Evolutionary conservation across 35 echinoderm and acorn worm genomes (phyloP).

Genomic region (Acanthaster planci): DNA sequence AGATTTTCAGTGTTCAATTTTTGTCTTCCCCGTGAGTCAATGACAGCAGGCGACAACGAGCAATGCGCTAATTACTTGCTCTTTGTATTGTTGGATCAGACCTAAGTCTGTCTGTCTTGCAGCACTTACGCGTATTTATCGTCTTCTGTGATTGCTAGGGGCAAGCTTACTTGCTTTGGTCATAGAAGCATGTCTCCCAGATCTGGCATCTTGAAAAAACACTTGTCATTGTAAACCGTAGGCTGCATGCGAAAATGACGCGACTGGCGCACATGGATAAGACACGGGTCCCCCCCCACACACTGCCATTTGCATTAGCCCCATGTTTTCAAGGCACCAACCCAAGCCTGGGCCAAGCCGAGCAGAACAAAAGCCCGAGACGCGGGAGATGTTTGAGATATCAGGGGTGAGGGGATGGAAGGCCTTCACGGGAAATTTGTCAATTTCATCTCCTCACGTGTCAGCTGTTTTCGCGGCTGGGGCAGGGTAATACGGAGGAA

Average conservation of each 20-base stretch:
- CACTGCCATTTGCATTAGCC: background rate
- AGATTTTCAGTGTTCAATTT: too few relatives aligned
- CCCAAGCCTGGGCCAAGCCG: background rate
- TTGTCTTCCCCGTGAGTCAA: too few relatives aligned
- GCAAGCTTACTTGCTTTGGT: too few relatives aligned
- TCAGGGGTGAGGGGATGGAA: background rate
- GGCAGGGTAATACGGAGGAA: too few relatives aligned
- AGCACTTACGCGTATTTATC: too few relatives aligned
- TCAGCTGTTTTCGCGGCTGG: background rate
- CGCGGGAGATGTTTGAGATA: background rate
- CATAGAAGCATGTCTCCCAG: too few relatives aligned
- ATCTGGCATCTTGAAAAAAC: too few relatives aligned
- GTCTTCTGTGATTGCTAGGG: too few relatives aligned
- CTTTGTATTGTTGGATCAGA: too few relatives aligned
- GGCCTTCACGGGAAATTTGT: slow-evolving; percentile 27
- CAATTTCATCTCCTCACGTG: slow-evolving; percentile 25
- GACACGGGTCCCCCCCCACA: background rate
- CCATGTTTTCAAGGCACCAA: background rate
- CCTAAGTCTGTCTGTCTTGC: too few relatives aligned
- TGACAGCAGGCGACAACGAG: too few relatives aligned
- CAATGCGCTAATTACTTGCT: too few relatives aligned
- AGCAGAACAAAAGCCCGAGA: slow-evolving; percentile 3
- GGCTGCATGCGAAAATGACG: background rate
- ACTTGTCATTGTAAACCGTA: background rate
- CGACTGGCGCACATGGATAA: background rate